These are phyloP conservation scores for Macrosteles quadrilineatus DNA, from an alignment of 1,140 invertebrate genomes.

Conservation along the genomic window DNA sequence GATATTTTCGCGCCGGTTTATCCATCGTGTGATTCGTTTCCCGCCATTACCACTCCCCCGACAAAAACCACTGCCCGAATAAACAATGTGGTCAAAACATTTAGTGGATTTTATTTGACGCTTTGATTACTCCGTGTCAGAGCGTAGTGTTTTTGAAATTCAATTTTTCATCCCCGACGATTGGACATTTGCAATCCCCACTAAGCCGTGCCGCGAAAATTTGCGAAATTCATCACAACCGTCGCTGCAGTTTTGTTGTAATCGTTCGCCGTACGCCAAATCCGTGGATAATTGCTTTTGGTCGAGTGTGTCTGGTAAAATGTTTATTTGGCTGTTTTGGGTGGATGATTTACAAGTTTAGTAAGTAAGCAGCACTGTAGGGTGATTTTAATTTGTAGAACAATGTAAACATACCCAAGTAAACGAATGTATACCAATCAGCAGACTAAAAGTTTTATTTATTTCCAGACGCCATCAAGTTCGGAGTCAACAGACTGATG, in stretches of 20 bases:
- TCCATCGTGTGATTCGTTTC: conserved; percentile 18
- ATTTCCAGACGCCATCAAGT: conserved; percentile 68
- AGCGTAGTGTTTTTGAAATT: conserved; percentile 15
- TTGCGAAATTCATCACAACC: conserved; percentile 13
- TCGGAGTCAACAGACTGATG: conserved; percentile 69
- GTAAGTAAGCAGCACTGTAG: no score
- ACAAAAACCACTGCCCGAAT: conserved; percentile 14
- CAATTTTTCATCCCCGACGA: conserved; percentile 12
- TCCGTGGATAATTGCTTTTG: no score
- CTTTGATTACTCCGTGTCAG: conserved; percentile 11
- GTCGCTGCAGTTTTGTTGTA: conserved; percentile 10
- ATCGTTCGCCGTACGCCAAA: neutral
- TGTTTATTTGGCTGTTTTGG: no score
- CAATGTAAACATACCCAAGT: no score
- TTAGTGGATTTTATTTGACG: conserved; percentile 10
- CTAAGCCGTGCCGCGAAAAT: conserved; percentile 15
- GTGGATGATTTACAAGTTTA: no score
- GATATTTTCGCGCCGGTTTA: conserved; percentile 22
- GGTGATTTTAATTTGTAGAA: no score
- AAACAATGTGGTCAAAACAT: conserved; percentile 12
- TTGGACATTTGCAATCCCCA: conserved; percentile 3
- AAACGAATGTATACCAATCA: no score
- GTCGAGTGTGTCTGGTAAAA: no score
- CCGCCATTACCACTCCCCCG: neutral
- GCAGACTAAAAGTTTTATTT: no score